Conservation (phyloP, 2,113 vertebrate species). For the Erpornis zantholeuca region DNA sequence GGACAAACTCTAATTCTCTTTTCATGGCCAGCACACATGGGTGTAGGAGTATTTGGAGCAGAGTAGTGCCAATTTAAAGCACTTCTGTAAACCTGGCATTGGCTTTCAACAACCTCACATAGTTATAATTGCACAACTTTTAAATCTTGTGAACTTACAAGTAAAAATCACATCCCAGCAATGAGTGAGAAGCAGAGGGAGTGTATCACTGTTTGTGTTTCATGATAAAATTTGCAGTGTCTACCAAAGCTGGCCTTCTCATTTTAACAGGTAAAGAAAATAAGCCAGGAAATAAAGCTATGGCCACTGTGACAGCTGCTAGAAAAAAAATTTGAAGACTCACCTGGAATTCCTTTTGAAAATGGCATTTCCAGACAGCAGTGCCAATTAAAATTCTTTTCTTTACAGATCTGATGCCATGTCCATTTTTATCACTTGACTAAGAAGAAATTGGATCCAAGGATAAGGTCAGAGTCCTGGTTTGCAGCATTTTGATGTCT, state of each 20-base stretch:
- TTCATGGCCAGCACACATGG: background rate
- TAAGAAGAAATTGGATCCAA: background rate
- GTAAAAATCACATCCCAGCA: background rate
- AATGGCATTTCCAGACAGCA: background rate
- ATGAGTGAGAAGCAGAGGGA: background rate
- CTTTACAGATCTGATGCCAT: background rate
- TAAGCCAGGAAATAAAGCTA: background rate
- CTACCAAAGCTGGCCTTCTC: background rate
- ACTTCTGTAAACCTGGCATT: background rate
- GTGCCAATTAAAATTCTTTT: background rate
- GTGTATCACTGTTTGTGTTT: background rate
- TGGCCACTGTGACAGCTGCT: background rate
- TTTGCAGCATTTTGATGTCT: background rate
- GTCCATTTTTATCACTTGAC: background rate
- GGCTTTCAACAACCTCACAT: background rate
- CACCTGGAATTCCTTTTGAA: background rate
- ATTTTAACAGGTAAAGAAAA: background rate
- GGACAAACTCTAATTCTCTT: background rate
- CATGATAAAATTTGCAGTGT: background rate
- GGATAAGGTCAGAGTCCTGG: background rate
- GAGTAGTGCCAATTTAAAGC: background rate
- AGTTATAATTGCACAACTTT: background rate
- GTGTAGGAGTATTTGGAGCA: background rate
- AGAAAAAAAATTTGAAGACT: background rate
- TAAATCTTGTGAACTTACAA: background rate